Percentiles rank a stretch among this genome's conserved stretches.
These are phyloP conservation scores for Colletes collaris DNA, from an alignment of 2,888 invertebrate genomes.

Conservation along the genomic window DNA sequence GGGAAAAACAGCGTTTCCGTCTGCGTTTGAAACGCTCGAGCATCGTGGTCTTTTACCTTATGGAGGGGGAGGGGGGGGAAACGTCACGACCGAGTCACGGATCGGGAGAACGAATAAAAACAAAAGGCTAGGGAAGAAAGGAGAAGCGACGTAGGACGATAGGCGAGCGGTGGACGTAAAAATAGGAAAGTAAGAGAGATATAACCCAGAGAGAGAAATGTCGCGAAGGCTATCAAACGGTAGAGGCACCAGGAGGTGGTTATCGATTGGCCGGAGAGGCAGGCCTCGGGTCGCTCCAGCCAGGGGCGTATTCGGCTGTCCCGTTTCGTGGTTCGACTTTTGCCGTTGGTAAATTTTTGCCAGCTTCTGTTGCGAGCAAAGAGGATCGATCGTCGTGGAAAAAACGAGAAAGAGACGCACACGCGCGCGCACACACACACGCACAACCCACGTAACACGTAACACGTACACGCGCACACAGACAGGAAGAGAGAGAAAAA, in stretches of 20 bases:
- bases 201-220: slow-evolving; percentile 53
- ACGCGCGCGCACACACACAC: too few species aligned
- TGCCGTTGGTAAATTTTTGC: slow-evolving; percentile 64
- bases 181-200: slow-evolving; percentile 20
- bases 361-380: slow-evolving; percentile 62
- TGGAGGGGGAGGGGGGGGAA: not conserved
- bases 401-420: not conserved
- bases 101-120: not conserved
- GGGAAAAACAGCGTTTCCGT: too few species aligned
- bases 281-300: slow-evolving; percentile 62
- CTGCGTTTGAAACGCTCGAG: too few species aligned
- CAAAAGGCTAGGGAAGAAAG: not conserved
- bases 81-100: not conserved
- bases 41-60: not conserved
- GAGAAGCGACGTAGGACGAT: not conserved
- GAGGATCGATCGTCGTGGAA: slow-evolving; percentile 61
- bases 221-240: slow-evolving; percentile 65
- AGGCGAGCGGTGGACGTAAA: slow-evolving; percentile 9
- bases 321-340: slow-evolving; percentile 63
- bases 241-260: slow-evolving; percentile 45
- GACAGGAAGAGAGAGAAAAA: slow-evolving; percentile 19
- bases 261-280: slow-evolving; percentile 66
- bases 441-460: too few species aligned
- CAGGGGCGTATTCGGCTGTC: slow-evolving; percentile 67
- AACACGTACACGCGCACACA: not conserved